Evolutionary conservation across 2,113 vertebrate genomes (phyloP).

Genomic region (Tautogolabrus adspersus): DNA sequence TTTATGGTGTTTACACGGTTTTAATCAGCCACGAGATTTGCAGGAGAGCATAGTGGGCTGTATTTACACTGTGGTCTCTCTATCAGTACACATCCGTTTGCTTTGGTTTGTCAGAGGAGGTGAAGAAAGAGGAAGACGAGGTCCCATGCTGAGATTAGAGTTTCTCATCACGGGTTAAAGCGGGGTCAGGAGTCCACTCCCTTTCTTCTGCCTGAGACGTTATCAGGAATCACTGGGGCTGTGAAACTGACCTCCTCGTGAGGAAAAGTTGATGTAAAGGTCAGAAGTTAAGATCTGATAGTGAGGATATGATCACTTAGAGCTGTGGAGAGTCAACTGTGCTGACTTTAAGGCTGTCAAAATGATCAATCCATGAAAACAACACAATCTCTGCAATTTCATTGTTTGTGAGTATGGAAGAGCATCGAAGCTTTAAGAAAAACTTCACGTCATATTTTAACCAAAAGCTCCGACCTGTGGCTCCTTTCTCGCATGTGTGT

Average conservation of each 20-base stretch:
- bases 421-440: too few species aligned
- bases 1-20: conserved; percentile 74
- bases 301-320: conserved; percentile 10
- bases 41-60: conserved; percentile 62
- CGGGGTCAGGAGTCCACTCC: conserved; percentile 50
- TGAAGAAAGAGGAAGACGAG: conserved; percentile 37
- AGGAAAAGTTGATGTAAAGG: neutral
- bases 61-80: conserved; percentile 68
- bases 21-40: conserved; percentile 71
- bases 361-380: too few species aligned
- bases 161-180: conserved; percentile 47
- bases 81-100: conserved; percentile 69
- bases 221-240: conserved; percentile 34
- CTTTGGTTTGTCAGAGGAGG: conserved; percentile 42
- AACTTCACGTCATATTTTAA: too few species aligned
- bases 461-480: too few species aligned
- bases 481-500: too few species aligned
- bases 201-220: conserved; percentile 3
- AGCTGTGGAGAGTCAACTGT: neutral
- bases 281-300: conserved; percentile 47
- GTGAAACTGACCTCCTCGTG: conserved; percentile 2
- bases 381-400: too few species aligned
- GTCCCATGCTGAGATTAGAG: conserved; percentile 49
- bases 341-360: neutral
- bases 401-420: too few species aligned